phyloP scores from a whole-genome alignment of 2,113 vertebrate genomes.

The Planiliza haematocheilus region DNA sequence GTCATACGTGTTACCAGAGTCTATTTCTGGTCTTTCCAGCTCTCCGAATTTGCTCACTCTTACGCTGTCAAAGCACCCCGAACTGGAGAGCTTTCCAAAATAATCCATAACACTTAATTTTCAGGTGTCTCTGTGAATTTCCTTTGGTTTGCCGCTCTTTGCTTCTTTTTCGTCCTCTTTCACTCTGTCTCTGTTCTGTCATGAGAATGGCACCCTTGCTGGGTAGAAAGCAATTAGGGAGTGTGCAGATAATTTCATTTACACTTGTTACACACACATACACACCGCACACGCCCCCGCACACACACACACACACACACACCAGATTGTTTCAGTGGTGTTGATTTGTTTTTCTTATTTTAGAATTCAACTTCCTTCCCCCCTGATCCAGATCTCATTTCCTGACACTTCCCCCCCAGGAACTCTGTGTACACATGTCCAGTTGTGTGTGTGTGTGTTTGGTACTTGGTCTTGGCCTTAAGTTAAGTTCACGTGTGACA shows the following conservation, averaged over 20 bases:
- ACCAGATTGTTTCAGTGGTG: constrained; percentile 64
- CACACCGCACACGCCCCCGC: too few relatives aligned
- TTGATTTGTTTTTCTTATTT: constrained; percentile 79
- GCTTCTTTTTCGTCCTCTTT: not conserved
- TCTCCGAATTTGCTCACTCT: too few relatives aligned
- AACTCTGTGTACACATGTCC: constrained; percentile 23
- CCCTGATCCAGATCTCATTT: constrained; percentile 76
- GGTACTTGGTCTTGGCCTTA: too few relatives aligned
- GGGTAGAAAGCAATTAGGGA: constrained; percentile 58
- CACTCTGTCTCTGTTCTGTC: not conserved
- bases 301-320: constrained; percentile 22
- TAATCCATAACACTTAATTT: not conserved
- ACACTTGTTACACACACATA: constrained; percentile 44
- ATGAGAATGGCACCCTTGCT: constrained; percentile 6
- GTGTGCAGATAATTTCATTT: constrained; percentile 57
- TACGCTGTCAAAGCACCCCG: too few relatives aligned
- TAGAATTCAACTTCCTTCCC: constrained; percentile 70
- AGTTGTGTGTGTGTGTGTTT: constrained; percentile 32
- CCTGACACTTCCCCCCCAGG: constrained; percentile 66
- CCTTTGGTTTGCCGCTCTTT: not conserved
- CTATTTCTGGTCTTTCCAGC: too few relatives aligned
- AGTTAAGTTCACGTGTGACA: too few relatives aligned
- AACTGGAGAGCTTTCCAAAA: too few relatives aligned
- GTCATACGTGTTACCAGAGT: too few relatives aligned
- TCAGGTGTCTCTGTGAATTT: not conserved